phyloP scores from a whole-genome alignment of 2,888 invertebrate genomes.

The Apotomis betuletana region DNA sequence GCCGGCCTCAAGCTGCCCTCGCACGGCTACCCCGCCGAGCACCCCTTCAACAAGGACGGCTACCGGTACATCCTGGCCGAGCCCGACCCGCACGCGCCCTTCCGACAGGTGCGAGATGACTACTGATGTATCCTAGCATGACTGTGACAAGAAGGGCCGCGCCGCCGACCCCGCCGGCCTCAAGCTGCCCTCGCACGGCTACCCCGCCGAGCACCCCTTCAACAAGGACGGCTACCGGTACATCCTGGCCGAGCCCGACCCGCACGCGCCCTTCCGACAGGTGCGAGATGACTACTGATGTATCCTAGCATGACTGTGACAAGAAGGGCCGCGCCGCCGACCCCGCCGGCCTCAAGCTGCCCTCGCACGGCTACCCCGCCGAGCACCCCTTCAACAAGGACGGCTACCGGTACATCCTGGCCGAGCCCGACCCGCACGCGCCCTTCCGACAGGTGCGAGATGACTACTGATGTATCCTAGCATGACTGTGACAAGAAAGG shows the following conservation, averaged over 20 bases:
- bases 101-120: constrained; percentile 89
- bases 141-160: constrained; percentile 84
- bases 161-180: constrained; percentile 88
- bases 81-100: constrained; percentile 98
- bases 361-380: constrained; percentile 96
- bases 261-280: constrained; percentile 96
- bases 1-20: constrained; percentile 91
- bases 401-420: constrained; percentile 97
- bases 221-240: constrained; percentile 99
- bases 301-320: background rate
- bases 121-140: too few species aligned
- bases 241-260: constrained; percentile 98
- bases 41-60: constrained; percentile 99
- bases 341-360: constrained; percentile 87
- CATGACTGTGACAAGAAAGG: constrained; percentile 78
- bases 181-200: constrained; percentile 95
- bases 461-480: too few species aligned
- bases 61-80: constrained; percentile 98
- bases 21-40: constrained; percentile 98
- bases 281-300: constrained; percentile 71
- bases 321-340: constrained; percentile 90
- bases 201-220: constrained; percentile 98
- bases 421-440: constrained; percentile 98
- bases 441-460: constrained; percentile 93
- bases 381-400: constrained; percentile 99